Evolutionary conservation across 2,113 vertebrate genomes (phyloP).

Genomic region (Etheostoma spectabile): DNA sequence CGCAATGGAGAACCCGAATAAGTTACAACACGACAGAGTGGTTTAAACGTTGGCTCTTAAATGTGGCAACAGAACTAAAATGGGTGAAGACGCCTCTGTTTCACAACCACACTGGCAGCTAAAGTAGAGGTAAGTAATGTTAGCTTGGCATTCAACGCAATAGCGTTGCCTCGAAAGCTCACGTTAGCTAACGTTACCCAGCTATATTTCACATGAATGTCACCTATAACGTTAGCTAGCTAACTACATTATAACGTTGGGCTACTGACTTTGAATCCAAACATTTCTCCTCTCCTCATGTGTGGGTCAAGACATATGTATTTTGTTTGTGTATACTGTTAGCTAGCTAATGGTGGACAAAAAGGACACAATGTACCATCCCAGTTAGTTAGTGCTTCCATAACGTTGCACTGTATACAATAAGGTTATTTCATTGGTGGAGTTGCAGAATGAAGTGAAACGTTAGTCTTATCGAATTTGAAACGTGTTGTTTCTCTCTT

Average conservation of each 20-base stretch:
- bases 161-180: background rate
- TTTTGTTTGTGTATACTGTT: background rate
- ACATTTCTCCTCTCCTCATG: background rate
- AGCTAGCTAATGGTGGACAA: too few species aligned
- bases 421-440: background rate
- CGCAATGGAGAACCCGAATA: background rate
- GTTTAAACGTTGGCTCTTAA: background rate
- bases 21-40: background rate
- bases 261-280: background rate
- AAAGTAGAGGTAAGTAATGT: slow-evolving; percentile 56
- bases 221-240: slow-evolving; percentile 1
- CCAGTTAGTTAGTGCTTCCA: too few species aligned
- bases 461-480: background rate
- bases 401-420: too few species aligned
- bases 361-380: slow-evolving; percentile 25
- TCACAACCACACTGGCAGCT: slow-evolving; percentile 16
- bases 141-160: background rate
- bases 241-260: background rate
- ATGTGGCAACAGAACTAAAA: slow-evolving; percentile 12
- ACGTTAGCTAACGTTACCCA: background rate
- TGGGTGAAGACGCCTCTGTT: slow-evolving; percentile 36
- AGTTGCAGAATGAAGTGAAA: background rate
- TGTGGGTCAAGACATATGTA: fast-evolving
- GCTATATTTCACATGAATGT: background rate
- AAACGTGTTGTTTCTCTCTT: background rate